Conservation (phyloP, 1,140 invertebrate genomes). For the Tetramorium parvispinum region DNA sequence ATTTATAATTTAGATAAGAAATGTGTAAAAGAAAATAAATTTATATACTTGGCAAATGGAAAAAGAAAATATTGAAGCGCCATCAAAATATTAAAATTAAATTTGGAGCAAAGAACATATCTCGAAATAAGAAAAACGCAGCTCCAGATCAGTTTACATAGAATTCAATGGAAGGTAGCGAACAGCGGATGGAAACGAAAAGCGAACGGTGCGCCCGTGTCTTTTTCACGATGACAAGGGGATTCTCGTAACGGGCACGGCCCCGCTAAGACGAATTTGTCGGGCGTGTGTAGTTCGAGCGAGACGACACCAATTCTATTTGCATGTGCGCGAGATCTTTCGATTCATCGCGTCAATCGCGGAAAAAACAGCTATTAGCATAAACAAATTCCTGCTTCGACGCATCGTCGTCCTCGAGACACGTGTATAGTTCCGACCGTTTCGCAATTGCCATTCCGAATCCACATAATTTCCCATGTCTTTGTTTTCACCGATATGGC, state of each 20-base stretch:
- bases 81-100: not conserved
- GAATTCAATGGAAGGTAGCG: not conserved
- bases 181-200: constrained; percentile 10
- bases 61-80: not conserved
- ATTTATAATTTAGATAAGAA: not conserved
- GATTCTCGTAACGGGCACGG: constrained; percentile 38
- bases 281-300: not conserved
- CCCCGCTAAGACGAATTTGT: constrained; percentile 39
- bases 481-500: not conserved
- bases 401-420: not conserved
- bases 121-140: not conserved
- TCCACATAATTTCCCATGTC: not conserved
- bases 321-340: constrained; percentile 18
- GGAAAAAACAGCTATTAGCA: constrained; percentile 39
- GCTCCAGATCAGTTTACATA: not conserved
- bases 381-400: constrained; percentile 4
- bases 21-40: not conserved
- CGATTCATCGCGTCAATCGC: constrained; percentile 29
- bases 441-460: constrained; percentile 12
- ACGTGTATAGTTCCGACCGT: not conserved
- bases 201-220: not conserved
- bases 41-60: not conserved
- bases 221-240: constrained; percentile 41
- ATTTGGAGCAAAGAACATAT: not conserved
- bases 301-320: constrained; percentile 28